Percentiles rank a stretch among this genome's conserved stretches.
phyloP scores from a whole-genome alignment of 2,113 vertebrate genomes.

The Pelecanoides urinatrix region DNA sequence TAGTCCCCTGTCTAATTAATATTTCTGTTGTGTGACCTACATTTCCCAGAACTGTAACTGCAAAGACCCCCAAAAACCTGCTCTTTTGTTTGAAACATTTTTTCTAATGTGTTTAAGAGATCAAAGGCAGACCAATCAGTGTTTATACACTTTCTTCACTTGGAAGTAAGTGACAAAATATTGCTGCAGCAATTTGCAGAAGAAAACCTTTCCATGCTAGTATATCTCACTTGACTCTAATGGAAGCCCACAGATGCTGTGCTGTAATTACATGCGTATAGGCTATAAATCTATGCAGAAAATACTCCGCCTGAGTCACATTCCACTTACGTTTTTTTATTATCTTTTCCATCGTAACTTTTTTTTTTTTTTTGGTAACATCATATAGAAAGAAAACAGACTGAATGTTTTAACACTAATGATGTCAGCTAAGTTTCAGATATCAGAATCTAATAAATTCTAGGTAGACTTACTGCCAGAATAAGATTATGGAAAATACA shows the following conservation, averaged over 20 bases:
- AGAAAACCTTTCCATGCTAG: neutral
- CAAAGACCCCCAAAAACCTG: neutral
- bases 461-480: neutral
- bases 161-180: neutral
- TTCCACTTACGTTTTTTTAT: neutral
- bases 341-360: neutral
- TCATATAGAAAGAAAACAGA: neutral
- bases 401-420: neutral
- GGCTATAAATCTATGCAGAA: neutral
- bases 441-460: neutral
- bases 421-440: neutral
- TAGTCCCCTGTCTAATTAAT: conserved; percentile 59
- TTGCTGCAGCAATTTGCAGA: neutral
- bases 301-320: neutral
- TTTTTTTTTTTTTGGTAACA: neutral
- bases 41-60: neutral
- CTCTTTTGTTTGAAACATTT: neutral
- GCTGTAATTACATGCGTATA: neutral
- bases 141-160: neutral
- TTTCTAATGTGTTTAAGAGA: neutral
- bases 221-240: conserved; percentile 26
- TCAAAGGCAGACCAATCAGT: conserved; percentile 4
- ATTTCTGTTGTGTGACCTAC: conserved; percentile 22
- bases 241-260: neutral
- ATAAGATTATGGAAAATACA: neutral